Percentiles rank a stretch among this genome's conserved stretches.
Evolutionary conservation across 2,797 vertebrate species (phyloP).

Genomic region (Crypturellus tataupa): DNA sequence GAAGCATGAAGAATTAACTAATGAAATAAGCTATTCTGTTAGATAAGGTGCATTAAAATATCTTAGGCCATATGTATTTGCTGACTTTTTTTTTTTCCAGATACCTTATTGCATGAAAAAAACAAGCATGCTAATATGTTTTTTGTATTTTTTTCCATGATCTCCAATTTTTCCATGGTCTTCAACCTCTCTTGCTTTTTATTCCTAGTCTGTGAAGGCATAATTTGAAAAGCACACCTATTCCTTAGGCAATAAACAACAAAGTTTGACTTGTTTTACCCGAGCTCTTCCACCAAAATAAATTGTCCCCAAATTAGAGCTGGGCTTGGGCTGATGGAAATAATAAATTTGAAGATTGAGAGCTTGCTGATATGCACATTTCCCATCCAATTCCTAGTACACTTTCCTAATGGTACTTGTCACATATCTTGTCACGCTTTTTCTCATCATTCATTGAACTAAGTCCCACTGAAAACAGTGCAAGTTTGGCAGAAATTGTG

Average conservation of each 20-base stretch:
- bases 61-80: background rate
- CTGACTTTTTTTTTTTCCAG: background rate
- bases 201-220: background rate
- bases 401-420: background rate
- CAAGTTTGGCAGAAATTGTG: background rate
- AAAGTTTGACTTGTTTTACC: conserved; percentile 55
- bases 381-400: background rate
- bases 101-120: background rate
- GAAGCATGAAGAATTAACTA: background rate
- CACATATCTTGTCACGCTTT: background rate
- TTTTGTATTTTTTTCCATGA: background rate
- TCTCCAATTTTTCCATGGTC: background rate
- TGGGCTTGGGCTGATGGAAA: background rate
- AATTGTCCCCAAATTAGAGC: conserved; percentile 40
- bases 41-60: background rate
- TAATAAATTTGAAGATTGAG: background rate
- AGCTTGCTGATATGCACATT: background rate
- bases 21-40: background rate
- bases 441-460: background rate
- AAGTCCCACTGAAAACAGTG: background rate
- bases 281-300: conserved; percentile 29
- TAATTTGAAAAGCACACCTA: conserved; percentile 62
- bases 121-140: rapidly evolving
- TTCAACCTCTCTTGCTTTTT: background rate
- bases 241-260: conserved; percentile 45